Percentiles rank a stretch among this genome's conserved stretches.
These are phyloP conservation scores for Gambusia affinis DNA, from an alignment of 2,113 vertebrate genomes.

Conservation along the genomic window DNA sequence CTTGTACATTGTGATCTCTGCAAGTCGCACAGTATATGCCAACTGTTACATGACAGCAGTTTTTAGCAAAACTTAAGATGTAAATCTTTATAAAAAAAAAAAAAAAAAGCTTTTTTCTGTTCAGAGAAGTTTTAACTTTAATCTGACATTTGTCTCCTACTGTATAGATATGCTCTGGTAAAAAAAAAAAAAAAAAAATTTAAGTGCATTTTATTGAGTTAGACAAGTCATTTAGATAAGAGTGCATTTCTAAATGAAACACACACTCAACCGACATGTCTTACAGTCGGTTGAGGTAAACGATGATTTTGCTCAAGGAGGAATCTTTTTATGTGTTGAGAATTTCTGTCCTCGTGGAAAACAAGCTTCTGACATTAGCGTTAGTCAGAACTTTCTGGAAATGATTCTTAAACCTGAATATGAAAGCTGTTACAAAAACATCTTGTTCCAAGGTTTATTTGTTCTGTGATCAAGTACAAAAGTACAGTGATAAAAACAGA, in stretches of 20 bases:
- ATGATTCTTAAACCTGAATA: constrained; percentile 23
- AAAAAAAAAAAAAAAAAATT: too few species aligned
- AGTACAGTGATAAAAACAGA: not conserved
- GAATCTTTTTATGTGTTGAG: constrained; percentile 54
- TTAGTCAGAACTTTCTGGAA: constrained; percentile 18
- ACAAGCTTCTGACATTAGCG: constrained; percentile 20
- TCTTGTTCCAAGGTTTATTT: constrained; percentile 19
- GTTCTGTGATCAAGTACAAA: constrained; percentile 7
- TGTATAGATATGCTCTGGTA: not conserved
- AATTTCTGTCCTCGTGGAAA: constrained; percentile 39
- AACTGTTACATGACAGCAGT: not conserved
- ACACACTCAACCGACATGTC: constrained; percentile 21
- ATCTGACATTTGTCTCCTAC: too few species aligned
- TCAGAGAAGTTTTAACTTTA: not conserved
- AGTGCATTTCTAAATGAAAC: too few species aligned
- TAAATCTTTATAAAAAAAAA: not conserved
- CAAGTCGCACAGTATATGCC: too few species aligned
- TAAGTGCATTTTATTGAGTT: too few species aligned
- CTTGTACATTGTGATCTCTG: too few species aligned
- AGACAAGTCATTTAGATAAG: too few species aligned
- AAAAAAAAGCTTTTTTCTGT: not conserved
- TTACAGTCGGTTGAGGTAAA: constrained; percentile 61
- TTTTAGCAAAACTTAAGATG: not conserved
- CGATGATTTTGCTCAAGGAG: constrained; percentile 55
- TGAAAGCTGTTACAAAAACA: not conserved